Percentiles rank a stretch among this genome's conserved stretches.
Conservation (phyloP, 23 tunicate species). For the Trididemnum nubilum region DNA sequence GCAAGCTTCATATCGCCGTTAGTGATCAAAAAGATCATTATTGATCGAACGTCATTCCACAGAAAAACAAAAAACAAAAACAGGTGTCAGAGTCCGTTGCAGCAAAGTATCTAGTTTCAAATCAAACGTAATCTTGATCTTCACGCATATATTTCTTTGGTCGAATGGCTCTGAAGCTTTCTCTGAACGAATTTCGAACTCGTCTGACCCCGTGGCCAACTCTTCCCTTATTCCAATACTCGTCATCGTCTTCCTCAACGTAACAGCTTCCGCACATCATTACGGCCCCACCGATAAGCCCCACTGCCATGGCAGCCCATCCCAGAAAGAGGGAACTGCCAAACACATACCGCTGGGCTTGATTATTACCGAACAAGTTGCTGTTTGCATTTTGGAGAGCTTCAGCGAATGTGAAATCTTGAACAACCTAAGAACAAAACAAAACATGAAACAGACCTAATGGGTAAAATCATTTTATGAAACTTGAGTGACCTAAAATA, state of each 20-base stretch:
- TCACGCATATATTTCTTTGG: constrained; percentile 1
- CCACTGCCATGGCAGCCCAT: constrained; percentile 92
- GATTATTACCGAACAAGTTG: constrained; percentile 1
- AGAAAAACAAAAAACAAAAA: too few relatives aligned
- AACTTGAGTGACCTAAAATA: too few relatives aligned
- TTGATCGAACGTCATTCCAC: too few relatives aligned
- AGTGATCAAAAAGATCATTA: too few relatives aligned
- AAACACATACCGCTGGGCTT: constrained; percentile 61
- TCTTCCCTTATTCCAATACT: constrained; percentile 56
- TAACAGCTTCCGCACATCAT: constrained; percentile 76
- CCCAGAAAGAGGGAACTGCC: constrained; percentile 94
- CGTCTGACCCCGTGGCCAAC: constrained; percentile 65
- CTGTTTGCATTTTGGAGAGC: neutral
- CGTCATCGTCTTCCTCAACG: constrained; percentile 66
- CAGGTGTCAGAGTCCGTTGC: too few relatives aligned
- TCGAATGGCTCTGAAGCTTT: constrained; percentile 55
- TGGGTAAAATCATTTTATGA: too few relatives aligned
- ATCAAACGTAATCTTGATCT: constrained; percentile 3
- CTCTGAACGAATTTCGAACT: constrained; percentile 49
- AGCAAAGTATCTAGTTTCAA: neutral
- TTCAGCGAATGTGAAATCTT: constrained; percentile 1
- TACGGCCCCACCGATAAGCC: constrained; percentile 66
- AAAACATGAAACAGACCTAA: neutral
- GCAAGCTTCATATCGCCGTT: too few relatives aligned
- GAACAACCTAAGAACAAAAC: constrained; percentile 13